Base-by-base conservation (phyloP, 2,797 vertebrate genomes). In the Urosaurus nigricauda region DNA sequence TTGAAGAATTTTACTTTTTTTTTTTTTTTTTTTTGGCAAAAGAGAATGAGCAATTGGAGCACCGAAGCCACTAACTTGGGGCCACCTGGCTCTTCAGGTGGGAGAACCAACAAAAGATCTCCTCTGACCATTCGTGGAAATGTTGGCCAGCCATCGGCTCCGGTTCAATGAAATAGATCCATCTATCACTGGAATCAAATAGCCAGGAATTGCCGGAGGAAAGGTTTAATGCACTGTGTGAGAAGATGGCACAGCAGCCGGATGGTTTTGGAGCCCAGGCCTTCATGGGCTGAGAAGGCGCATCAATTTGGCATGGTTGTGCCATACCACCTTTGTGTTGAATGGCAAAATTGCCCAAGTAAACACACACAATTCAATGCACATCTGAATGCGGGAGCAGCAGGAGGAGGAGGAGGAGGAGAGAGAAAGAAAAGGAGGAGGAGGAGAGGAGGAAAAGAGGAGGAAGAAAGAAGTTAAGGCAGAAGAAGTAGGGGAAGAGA, bases 101-200 rank as follows among this genome's bases (percentile, higher is more conserved):
- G 1, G 1, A 0, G 29, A 85, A 81, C 86, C 86, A 74, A 47
- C 60, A 79, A 77, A 86, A 80, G 91, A 85, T 16, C 77, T 32
- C 24, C 80, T 75, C 35, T 37, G 9, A 32, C 0, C 0, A 0
- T 2, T 12, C 51, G 58, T 78, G 17, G 88, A 26, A 68, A 40
- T 53, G 58, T 71, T 26, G 83, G 70, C 70, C 37, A 2, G 19
- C 58, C 58, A 21, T 21, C 58, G 1, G 17, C 68, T 68, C 32
- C 24, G 29, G 63, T 79, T 70, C 11, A 24, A 40, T 37, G 85
- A 7, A n/a, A 47, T 2, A 3, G 40, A 37, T 16, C 29, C n/a
- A 40, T 53, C 11, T 68, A 81, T 32, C 32, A 0, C 43, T 47
- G 75, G 21, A 0, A 43, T 1, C 24, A 1, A 35, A 35, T 21